Conservation (phyloP, 2,888 invertebrate species). For the Idaea dimidiata region DNA sequence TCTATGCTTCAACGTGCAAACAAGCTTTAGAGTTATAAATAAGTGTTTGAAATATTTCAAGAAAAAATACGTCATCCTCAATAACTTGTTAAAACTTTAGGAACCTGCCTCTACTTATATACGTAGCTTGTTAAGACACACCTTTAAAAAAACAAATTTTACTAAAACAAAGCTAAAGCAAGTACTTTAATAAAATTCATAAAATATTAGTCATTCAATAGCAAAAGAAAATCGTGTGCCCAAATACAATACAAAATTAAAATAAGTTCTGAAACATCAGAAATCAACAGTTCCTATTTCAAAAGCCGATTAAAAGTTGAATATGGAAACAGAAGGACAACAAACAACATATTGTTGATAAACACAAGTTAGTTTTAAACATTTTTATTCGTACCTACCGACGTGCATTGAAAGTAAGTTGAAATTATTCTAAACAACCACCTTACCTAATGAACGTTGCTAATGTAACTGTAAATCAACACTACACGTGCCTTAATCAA, state of each 20-base stretch:
- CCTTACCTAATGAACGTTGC: slow-evolving; percentile 16
- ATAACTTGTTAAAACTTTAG: no score
- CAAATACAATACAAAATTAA: not conserved
- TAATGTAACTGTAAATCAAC: slow-evolving; percentile 2
- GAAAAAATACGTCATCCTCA: no score
- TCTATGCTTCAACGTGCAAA: no score
- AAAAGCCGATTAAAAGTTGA: slow-evolving; percentile 49
- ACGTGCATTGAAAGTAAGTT: slow-evolving; percentile 4
- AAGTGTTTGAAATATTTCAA: no score
- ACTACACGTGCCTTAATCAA: slow-evolving; percentile 28
- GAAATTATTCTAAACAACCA: slow-evolving; percentile 3
- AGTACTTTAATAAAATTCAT: no score
- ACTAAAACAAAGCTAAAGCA: no score
- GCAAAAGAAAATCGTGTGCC: not conserved
- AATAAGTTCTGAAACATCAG: slow-evolving; percentile 18
- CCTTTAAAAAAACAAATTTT: no score
- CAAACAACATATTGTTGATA: slow-evolving; percentile 17
- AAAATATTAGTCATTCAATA: no score
- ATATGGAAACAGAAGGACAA: slow-evolving; percentile 31
- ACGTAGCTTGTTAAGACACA: no score
- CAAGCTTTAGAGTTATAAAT: no score
- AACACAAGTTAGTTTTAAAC: no score
- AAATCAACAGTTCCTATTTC: slow-evolving; percentile 32
- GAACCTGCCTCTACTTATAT: no score
- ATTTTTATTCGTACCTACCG: not conserved